Percentiles rank a stretch among this genome's conserved stretches.
These are phyloP conservation scores for Plutomurus gul DNA, from an alignment of 1,140 invertebrate species.

Conservation along the genomic window DNA sequence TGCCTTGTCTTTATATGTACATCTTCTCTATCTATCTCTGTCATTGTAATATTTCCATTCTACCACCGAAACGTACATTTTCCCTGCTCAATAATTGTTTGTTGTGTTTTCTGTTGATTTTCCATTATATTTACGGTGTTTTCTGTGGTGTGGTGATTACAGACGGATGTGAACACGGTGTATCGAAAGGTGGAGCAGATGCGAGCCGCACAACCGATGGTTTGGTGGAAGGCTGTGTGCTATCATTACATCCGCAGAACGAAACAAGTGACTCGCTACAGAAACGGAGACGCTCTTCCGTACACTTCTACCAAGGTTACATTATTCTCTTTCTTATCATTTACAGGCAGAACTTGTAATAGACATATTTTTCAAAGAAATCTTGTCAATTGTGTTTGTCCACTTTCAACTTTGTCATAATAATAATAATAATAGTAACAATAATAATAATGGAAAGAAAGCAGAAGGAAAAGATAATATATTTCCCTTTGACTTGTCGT, in stretches of 20 bases:
- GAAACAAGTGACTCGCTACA: conserved; percentile 74
- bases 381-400: no score
- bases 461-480: no score
- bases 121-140: not conserved
- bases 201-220: conserved; percentile 72
- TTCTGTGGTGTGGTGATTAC: conserved; percentile 56
- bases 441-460: no score
- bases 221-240: conserved; percentile 88
- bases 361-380: no score
- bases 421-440: no score
- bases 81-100: not conserved
- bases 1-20: no score
- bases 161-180: conserved; percentile 70
- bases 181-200: conserved; percentile 71
- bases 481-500: no score
- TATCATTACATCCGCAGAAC: conserved; percentile 83
- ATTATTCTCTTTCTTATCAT: not conserved
- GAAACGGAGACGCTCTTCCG: conserved; percentile 67
- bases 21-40: no score
- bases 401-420: no score
- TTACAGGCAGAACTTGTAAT: no score
- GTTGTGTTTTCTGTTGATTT: not conserved
- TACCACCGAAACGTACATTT: not conserved
- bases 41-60: no score
- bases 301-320: conserved; percentile 74